phyloP scores from a whole-genome alignment of 2,797 vertebrate species.

The Malurus leucopterus region DNA sequence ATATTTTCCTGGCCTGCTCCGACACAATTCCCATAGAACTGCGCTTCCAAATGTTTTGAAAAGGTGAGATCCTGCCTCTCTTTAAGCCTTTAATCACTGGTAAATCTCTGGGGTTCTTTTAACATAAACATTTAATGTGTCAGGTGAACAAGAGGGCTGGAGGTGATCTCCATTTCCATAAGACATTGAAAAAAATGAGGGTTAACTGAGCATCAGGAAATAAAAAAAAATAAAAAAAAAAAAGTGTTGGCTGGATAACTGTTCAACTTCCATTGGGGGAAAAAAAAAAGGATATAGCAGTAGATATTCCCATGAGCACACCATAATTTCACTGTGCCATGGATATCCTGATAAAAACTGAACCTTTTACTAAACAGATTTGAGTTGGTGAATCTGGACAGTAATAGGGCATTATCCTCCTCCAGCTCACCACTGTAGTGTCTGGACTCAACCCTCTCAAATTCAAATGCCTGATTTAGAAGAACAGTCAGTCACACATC shows the following conservation, averaged over 20 bases:
- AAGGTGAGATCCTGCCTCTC: not conserved
- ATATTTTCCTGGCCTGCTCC: not conserved
- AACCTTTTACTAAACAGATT: not conserved
- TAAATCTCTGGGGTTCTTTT: not conserved
- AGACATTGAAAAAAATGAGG: not conserved
- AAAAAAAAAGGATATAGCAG: not conserved
- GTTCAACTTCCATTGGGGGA: not conserved
- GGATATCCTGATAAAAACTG: not conserved
- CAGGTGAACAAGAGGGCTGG: rapidly evolving
- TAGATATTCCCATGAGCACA: not conserved
- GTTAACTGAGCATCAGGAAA: not conserved
- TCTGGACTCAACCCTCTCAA: not conserved
- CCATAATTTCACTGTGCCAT: not conserved
- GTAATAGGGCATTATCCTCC: not conserved
- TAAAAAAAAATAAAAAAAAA: not conserved
- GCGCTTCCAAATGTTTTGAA: not conserved
- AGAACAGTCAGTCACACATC: not conserved
- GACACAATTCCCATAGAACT: not conserved
- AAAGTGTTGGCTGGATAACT: not conserved
- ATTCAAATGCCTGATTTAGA: not conserved
- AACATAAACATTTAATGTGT: not conserved
- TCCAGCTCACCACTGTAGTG: not conserved
- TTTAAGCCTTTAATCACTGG: not conserved
- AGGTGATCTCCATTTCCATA: not conserved
- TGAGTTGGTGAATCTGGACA: not conserved